Evolutionary conservation across 53 echinoderm and acorn worm genomes (phyloP).

Genomic region (Henricia sp.): DNA sequence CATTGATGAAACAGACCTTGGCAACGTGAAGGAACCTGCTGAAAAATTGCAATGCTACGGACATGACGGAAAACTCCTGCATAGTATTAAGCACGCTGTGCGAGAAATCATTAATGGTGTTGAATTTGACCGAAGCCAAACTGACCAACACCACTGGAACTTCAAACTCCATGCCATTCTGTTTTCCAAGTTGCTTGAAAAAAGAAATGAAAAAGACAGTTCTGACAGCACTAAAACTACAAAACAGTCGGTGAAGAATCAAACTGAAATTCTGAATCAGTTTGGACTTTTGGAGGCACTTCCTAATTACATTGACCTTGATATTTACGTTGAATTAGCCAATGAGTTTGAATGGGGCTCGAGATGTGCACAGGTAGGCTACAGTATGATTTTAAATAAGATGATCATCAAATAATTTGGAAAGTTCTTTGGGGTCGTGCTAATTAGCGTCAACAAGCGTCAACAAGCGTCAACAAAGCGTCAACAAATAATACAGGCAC

Average conservation of each 20-base stretch:
- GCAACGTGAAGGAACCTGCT: too few relatives aligned
- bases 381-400: too few relatives aligned
- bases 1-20: neutral
- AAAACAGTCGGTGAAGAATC: neutral
- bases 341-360: conserved; percentile 19
- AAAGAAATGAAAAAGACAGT: neutral
- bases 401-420: too few relatives aligned
- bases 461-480: too few relatives aligned
- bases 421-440: too few relatives aligned
- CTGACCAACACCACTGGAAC: conserved; percentile 37
- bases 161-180: conserved; percentile 50
- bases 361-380: conserved; percentile 28
- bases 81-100: neutral
- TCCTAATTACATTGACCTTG: conserved; percentile 12
- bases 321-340: conserved; percentile 27
- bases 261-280: neutral
- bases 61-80: neutral
- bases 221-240: neutral
- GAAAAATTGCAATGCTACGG: too few relatives aligned
- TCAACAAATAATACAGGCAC: too few relatives aligned
- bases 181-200: conserved; percentile 32
- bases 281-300: conserved; percentile 28
- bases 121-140: conserved; percentile 6
- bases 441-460: too few relatives aligned
- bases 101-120: conserved; percentile 25